phyloP scores from a whole-genome alignment of 2,113 vertebrate species.

The Melanerpes aurifrons region DNA sequence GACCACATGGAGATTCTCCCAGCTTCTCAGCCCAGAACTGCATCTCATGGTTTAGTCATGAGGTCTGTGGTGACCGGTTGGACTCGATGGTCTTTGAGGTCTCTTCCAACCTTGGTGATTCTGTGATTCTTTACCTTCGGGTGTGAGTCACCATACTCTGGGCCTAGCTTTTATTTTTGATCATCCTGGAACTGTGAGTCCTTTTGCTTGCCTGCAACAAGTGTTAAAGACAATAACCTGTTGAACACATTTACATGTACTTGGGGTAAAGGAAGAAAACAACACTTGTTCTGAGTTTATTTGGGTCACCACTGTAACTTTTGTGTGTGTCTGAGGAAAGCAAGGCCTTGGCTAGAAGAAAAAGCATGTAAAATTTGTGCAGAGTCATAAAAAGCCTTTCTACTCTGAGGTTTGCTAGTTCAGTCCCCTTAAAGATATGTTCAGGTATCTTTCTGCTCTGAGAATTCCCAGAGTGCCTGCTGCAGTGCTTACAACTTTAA shows the following conservation, averaged over 20 bases:
- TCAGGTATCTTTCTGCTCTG: not conserved
- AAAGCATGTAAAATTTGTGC: not conserved
- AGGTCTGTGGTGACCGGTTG: too few relatives aligned
- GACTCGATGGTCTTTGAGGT: too few relatives aligned
- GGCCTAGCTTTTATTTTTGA: not conserved
- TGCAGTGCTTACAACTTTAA: not conserved
- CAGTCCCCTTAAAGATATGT: not conserved
- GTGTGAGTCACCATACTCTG: not conserved
- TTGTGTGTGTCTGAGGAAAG: not conserved
- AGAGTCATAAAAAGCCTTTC: conserved; percentile 5
- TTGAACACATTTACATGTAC: not conserved
- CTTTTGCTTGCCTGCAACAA: not conserved
- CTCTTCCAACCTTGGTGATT: too few relatives aligned
- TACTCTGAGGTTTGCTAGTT: conserved; percentile 3
- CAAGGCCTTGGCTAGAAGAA: not conserved
- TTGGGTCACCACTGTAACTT: not conserved
- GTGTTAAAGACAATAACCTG: not conserved
- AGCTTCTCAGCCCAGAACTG: not conserved
- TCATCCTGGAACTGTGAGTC: not conserved
- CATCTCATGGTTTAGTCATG: not conserved
- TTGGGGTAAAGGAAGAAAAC: not conserved
- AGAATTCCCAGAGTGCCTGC: not conserved
- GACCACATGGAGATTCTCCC: not conserved
- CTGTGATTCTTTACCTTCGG: not conserved
- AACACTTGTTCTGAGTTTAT: not conserved